Base-by-base conservation (phyloP, 2,888 invertebrate genomes). In the Diarsia rubi region DNA sequence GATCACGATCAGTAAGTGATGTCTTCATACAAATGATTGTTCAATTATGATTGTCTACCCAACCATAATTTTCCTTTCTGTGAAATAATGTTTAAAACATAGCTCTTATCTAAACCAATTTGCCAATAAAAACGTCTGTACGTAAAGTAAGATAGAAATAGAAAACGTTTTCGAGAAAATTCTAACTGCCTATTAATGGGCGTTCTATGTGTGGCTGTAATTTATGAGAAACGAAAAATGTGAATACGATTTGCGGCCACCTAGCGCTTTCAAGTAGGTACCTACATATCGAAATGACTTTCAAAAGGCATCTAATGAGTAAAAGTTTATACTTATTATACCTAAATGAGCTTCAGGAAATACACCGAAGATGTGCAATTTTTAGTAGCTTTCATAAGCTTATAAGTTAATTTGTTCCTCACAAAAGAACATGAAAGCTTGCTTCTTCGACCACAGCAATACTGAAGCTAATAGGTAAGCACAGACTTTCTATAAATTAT, bases 401-500 rank as follows among this genome's bases (percentile, higher is more conserved):
- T 78, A 27, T 8, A 42, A 52, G 11, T 14, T 54, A 0, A 21
- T 54, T 16, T 16, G 14, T 47, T 21, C 4, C 0, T 21, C 37
- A 31, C n/a, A 47, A 69, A 57, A 65, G n/a, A 44, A 14, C 14
- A n/a, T 80, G 42, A 75, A 60, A 54, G 37, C 27, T 64, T 42
- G 31, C 12, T 19, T 3, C 16, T 63, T 63, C 21, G 9, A n/a
- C 21, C 16, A 24, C 21, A 31, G 24, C 21, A 24, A 68, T 27
- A 44, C 37, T 66, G 44, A 71, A 19, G 47, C n/a, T 12, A 16
- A 27, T 31, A 9, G 6, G n/a, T 62, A 37, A 37, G 37, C 37
- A 37, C 8, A 60, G 27, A 63, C 62, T 70, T 70, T 78, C 63
- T 59, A 70, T 65, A 64, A 37, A 68, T 68, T 60, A 69, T 37